These are phyloP conservation scores for Hoplias malabaricus DNA, from an alignment of 2,113 vertebrate species.

Conservation along the genomic window DNA sequence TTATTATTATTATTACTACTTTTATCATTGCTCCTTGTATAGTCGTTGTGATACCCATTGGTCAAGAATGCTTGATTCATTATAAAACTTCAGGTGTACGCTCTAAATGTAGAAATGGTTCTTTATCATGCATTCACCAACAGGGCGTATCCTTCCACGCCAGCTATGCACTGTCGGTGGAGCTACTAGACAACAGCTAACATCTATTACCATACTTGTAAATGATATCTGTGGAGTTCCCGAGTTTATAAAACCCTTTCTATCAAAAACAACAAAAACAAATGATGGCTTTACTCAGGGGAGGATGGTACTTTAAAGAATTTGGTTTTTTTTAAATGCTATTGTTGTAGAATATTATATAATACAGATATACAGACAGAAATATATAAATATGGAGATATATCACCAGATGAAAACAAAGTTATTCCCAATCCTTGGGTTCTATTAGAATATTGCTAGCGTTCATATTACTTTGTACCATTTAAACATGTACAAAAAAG, in stretches of 20 bases:
- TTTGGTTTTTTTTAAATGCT: constrained; percentile 18
- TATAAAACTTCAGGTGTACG: background rate
- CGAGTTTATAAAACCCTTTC: constrained; percentile 11
- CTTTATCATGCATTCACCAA: constrained; percentile 8
- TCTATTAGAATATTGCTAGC: constrained; percentile 1
- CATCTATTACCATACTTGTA: constrained; percentile 24
- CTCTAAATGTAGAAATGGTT: background rate
- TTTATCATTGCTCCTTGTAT: background rate
- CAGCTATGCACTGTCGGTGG: constrained; percentile 37
- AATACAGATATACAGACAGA: background rate
- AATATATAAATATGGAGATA: background rate
- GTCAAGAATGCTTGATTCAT: background rate
- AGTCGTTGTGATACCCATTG: background rate
- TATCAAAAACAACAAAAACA: background rate
- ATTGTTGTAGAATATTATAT: background rate
- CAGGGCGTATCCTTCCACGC: constrained; percentile 1
- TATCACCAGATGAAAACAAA: background rate
- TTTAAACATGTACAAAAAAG: constrained; percentile 5
- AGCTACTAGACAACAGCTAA: background rate
- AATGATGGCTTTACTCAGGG: constrained; percentile 43
- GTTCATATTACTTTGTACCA: background rate
- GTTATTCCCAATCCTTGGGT: background rate
- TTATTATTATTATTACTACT: background rate
- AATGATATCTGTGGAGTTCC: constrained; percentile 23
- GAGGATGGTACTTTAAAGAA: constrained; percentile 9